Evolutionary conservation across 2,797 vertebrate species (phyloP).

Genomic region (Enteromius thamalakanensis): DNA sequence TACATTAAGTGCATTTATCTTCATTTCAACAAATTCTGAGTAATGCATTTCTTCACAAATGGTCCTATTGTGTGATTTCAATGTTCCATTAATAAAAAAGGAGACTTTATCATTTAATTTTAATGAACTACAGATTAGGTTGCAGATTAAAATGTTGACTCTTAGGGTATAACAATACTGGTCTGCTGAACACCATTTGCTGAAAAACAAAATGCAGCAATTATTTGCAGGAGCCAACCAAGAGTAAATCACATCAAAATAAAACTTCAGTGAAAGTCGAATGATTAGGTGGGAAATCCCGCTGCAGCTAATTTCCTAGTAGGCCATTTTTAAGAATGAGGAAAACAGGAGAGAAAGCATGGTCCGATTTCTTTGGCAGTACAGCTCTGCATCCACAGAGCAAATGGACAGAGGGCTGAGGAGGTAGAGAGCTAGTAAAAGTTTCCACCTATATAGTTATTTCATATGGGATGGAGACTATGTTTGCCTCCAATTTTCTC

Average conservation of each 20-base stretch:
- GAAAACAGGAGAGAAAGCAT: conserved; percentile 59
- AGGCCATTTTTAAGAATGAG: conserved; percentile 39
- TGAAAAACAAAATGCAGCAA: neutral
- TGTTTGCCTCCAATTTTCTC: conserved; percentile 36
- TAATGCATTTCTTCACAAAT: neutral
- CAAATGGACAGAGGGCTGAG: conserved; percentile 45
- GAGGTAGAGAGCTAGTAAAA: conserved; percentile 29
- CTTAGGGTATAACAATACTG: conserved; percentile 1
- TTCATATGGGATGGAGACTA: conserved; percentile 57
- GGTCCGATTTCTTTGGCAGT: conserved; percentile 79
- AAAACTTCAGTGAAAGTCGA: conserved; percentile 10
- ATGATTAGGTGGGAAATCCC: neutral
- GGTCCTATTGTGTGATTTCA: neutral
- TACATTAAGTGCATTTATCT: conserved; percentile 17
- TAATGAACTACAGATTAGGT: neutral
- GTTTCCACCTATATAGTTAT: conserved; percentile 50
- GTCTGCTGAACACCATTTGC: neutral
- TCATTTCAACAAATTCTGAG: conserved; percentile 4
- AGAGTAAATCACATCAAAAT: neutral
- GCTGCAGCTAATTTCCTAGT: conserved; percentile 3
- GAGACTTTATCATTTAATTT: neutral
- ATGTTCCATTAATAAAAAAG: neutral
- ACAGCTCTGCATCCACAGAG: conserved; percentile 63
- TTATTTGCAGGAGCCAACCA: neutral
- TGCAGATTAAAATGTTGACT: conserved; percentile 4